Percentiles rank a stretch among this genome's conserved stretches.
Conservation (phyloP, 1,140 invertebrate genomes). For the Capitella teleta region DNA sequence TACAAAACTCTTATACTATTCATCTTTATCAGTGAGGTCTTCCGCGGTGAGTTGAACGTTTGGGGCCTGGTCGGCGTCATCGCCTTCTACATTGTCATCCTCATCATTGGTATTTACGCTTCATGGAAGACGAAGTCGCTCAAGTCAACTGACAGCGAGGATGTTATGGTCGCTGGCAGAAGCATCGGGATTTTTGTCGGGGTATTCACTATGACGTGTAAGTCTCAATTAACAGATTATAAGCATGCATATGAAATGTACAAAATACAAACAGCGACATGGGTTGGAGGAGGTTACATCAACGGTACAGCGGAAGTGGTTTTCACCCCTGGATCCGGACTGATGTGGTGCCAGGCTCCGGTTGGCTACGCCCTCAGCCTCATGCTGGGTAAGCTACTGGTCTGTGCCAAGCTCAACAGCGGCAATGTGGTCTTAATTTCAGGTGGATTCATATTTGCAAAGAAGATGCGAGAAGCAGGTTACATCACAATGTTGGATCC, state of each 20-base stretch:
- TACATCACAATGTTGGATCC: conserved; percentile 99
- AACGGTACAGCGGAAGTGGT: conserved; percentile 95
- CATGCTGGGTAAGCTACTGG: no score
- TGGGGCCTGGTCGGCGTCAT: conserved; percentile 57
- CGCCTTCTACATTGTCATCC: conserved; percentile 25
- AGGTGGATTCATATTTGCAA: conserved; percentile 90
- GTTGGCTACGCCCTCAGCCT: conserved; percentile 93
- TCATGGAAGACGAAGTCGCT: conserved; percentile 36
- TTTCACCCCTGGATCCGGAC: conserved; percentile 58
- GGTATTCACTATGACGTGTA: conserved; percentile 97
- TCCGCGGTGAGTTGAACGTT: conserved; percentile 56
- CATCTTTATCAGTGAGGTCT: no score
- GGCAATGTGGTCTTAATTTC: no score
- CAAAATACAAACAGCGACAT: conserved; percentile 59
- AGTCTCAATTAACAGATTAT: conserved; percentile 17
- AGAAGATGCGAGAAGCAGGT: conserved; percentile 90
- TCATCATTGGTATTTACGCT: conserved; percentile 23
- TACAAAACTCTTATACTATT: no score
- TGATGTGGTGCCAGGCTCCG: conserved; percentile 94
- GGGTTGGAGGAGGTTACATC: conserved; percentile 99
- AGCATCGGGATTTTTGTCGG: conserved; percentile 92
- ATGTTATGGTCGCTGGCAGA: conserved; percentile 82
- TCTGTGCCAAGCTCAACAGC: no score
- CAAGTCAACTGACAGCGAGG: conserved; percentile 45
- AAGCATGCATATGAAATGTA: background rate